Base-by-base conservation (phyloP, 1,140 invertebrate genomes). In the Atta colombica region DNA sequence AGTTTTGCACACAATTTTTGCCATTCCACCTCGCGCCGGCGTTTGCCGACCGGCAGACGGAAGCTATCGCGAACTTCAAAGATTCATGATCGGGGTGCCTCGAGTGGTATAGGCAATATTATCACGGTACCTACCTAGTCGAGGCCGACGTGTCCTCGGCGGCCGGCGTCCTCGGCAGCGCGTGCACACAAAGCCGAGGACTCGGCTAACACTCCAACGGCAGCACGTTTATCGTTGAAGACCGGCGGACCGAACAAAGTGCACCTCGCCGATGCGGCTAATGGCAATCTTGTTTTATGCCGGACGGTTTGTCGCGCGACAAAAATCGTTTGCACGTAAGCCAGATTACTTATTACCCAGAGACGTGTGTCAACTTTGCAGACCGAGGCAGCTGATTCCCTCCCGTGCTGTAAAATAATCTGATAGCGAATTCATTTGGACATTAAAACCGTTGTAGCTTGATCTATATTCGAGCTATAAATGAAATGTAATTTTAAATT, bases 31-130 rank as follows among this genome's bases (percentile, higher is more conserved):
- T 82, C 78, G 68, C 68, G 77, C 75, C 77, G 77, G 65, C 35
- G 87, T 89, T 77, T 53, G 85, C 72, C 88, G 88, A 72, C 87
- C 87, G 39, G 18, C 61, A 21, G 77, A 80, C 77, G 80, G 80
- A 69, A 75, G 88, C 60, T 77, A 51, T 87, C 77, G 78, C 88
- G 81, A 75, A 94, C 91, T 93, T 93, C 92, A 93, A 93, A 93
- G 91, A 92, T 93, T 89, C 75, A 78, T 84, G 77, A 91, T 92
- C 90, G 90, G 87, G 77, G 80, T 80, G 88, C 80, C 75, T 80
- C 84, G 60, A 66, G 77, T 77, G 85, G 88, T 92, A 94, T 93
- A 94, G 89, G 92, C 92, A 92, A 93, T 92, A 94, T 94, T 94
- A 92, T 93, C 87, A 51, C 88, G 90, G 77, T 81, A 45, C 75